Evolutionary conservation across 2,888 invertebrate species (phyloP).

Genomic region (Drosophila anomalata): DNA sequence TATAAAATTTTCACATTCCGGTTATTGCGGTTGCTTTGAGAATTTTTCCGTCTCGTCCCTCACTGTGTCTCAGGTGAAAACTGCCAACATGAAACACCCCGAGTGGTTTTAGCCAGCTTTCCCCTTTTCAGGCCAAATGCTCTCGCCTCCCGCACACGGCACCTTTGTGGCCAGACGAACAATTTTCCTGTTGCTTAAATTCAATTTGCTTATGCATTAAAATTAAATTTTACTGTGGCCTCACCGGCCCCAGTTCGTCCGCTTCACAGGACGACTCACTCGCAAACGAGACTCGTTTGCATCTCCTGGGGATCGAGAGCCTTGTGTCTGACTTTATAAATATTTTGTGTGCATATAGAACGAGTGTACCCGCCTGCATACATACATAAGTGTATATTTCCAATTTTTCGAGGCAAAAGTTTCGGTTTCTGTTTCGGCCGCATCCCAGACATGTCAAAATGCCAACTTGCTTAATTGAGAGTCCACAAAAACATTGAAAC

Average conservation of each 20-base stretch:
- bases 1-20: conserved; percentile 47
- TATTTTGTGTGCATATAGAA: conserved; percentile 33
- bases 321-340: conserved; percentile 44
- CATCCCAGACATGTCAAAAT: conserved; percentile 45
- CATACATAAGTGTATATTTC: conserved; percentile 20
- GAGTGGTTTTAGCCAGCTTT: conserved; percentile 27
- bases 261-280: neutral
- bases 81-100: conserved; percentile 28
- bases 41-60: conserved; percentile 15
- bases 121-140: neutral
- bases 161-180: conserved; percentile 59
- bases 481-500: conserved; percentile 47
- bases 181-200: conserved; percentile 73
- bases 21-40: conserved; percentile 56
- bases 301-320: conserved; percentile 17
- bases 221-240: conserved; percentile 54
- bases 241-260: conserved; percentile 15
- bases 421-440: conserved; percentile 30
- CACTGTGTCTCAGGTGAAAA: conserved; percentile 13
- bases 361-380: neutral
- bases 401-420: conserved; percentile 37
- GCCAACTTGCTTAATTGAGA: conserved; percentile 68
- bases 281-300: neutral
- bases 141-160: conserved; percentile 32
- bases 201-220: conserved; percentile 71